Percentiles rank a stretch among this genome's conserved stretches.
These are phyloP conservation scores for Sternarchorhynchus goeldii DNA, from an alignment of 2,797 vertebrate species.

Conservation along the genomic window DNA sequence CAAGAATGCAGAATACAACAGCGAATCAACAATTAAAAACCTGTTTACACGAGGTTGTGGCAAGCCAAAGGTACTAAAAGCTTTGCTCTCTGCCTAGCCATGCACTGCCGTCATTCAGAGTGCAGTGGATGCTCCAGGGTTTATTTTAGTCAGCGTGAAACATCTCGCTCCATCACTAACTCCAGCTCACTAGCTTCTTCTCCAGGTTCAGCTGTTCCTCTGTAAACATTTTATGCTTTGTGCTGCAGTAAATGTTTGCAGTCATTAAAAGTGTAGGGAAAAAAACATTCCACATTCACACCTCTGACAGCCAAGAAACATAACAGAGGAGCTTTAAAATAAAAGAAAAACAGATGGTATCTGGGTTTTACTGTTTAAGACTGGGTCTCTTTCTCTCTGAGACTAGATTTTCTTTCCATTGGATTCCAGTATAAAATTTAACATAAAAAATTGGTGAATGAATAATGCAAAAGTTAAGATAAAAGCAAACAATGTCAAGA, in stretches of 20 bases:
- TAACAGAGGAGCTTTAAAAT: slow-evolving; percentile 32
- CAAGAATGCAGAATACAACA: not conserved
- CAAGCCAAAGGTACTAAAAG: slow-evolving; percentile 36
- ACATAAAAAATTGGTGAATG: slow-evolving; percentile 20
- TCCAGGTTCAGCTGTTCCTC: slow-evolving; percentile 45
- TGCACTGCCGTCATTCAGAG: slow-evolving; percentile 34
- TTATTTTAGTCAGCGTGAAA: slow-evolving; percentile 29
- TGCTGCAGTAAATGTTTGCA: slow-evolving; percentile 54
- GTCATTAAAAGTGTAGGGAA: slow-evolving; percentile 57
- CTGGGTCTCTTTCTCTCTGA: slow-evolving; percentile 17
- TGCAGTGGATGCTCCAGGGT: slow-evolving; percentile 17
- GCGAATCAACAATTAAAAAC: not conserved
- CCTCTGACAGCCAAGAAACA: slow-evolving; percentile 37
- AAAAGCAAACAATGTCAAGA: slow-evolving; percentile 31
- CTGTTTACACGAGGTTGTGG: not conserved
- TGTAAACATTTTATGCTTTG: slow-evolving; percentile 64
- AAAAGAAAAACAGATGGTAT: slow-evolving; percentile 26
- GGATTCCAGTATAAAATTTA: slow-evolving; percentile 24
- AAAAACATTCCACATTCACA: slow-evolving; percentile 34
- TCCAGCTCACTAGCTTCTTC: slow-evolving; percentile 38
- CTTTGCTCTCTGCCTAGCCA: slow-evolving; percentile 17
- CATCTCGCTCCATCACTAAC: slow-evolving; percentile 31
- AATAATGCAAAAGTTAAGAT: slow-evolving; percentile 37
- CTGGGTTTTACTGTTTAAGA: slow-evolving; percentile 17
- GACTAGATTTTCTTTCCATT: slow-evolving; percentile 7